Percentiles rank a stretch among this genome's conserved stretches.
phyloP scores from a whole-genome alignment of 2,797 vertebrate genomes.

The Phylloscopus collybita region DNA sequence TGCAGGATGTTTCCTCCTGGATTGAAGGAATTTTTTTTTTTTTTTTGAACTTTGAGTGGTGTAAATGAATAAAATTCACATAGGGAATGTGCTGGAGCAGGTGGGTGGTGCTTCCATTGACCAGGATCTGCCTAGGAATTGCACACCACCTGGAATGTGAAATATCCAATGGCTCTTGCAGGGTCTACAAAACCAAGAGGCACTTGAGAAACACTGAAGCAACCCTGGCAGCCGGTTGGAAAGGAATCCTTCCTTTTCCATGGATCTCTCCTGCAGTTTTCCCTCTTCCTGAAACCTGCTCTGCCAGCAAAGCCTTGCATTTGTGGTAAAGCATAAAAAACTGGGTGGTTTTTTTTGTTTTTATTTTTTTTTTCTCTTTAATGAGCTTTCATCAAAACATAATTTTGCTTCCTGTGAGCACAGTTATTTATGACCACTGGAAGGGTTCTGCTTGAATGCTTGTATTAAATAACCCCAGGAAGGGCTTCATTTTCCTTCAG shows the following conservation, averaged over 20 bases:
- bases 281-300: neutral
- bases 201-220: neutral
- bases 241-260: neutral
- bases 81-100: neutral
- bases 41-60: neutral
- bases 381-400: slow-evolving; percentile 11
- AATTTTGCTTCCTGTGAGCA: neutral
- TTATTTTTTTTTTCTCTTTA: neutral
- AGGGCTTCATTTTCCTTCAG: neutral
- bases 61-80: neutral
- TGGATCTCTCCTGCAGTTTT: neutral
- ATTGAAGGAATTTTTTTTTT: neutral
- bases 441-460: neutral
- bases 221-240: neutral
- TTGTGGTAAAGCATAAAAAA: neutral
- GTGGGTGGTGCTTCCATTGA: accelerated
- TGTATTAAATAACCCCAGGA: neutral
- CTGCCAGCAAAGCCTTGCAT: neutral
- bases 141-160: neutral
- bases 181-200: neutral
- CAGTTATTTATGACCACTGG: neutral
- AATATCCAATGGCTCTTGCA: neutral
- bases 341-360: too few relatives aligned
- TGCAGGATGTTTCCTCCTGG: neutral
- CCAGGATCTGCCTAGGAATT: neutral